phyloP scores from a whole-genome alignment of 2,797 vertebrate genomes.

The Iguana delicatissima region DNA sequence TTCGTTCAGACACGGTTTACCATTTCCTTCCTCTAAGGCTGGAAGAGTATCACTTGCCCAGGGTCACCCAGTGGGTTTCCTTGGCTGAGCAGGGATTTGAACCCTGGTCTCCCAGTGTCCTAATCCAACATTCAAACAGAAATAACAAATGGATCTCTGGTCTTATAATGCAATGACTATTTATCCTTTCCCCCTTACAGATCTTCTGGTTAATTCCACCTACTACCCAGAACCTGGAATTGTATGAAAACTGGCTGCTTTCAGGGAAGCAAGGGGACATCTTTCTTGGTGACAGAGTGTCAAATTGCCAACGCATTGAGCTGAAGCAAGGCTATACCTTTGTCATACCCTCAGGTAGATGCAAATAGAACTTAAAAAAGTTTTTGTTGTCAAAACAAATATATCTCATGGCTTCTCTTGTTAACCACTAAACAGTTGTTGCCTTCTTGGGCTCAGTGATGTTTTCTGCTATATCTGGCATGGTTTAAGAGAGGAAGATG shows the following conservation, averaged over 20 bases:
- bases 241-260: conserved; percentile 98
- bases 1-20: no score
- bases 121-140: no score
- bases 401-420: not conserved
- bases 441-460: not conserved
- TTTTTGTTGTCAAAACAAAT: not conserved
- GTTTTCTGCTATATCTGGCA: not conserved
- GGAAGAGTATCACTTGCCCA: no score
- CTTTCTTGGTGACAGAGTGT: conserved; percentile 95
- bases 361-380: not conserved
- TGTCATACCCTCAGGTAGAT: conserved; percentile 95
- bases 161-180: not conserved
- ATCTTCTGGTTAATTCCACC: conserved; percentile 98
- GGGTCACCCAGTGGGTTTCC: no score
- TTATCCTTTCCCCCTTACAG: conserved; percentile 77
- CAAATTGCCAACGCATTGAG: conserved; percentile 94
- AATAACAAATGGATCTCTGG: not conserved
- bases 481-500: not conserved
- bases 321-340: conserved; percentile 97
- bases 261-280: conserved; percentile 98
- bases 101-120: no score
- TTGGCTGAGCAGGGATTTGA: no score
- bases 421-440: not conserved
- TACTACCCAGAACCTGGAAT: conserved; percentile 94
- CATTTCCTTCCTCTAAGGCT: no score